Base-by-base conservation (phyloP, 37 sponge, comb jelly and placozoan species). In the Lycopodina hypogea region DNA sequence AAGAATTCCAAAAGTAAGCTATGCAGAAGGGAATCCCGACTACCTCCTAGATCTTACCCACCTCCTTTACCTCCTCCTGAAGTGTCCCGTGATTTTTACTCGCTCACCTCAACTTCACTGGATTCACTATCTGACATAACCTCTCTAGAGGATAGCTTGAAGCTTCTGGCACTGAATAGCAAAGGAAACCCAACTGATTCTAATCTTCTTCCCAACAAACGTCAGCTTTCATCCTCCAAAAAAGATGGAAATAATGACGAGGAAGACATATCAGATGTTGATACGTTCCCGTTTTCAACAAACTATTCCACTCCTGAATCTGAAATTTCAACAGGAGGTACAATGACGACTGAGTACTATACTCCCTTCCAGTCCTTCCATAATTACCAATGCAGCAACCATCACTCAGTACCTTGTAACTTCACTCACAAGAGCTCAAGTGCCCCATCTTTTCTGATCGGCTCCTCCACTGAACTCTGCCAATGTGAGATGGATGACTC, bases 361-460 rank as follows among this genome's bases (percentile, higher is more conserved):
- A 45, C 48, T 12, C 48, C 48, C 9, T 9, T 12, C 48, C 48
- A 45, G 9, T 45, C 48, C 48, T 45, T 45, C 48, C 48, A 45
- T 45, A 9, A 45, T 12, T 45, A 45, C 9, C 4, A 4, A 12
- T 45, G 48, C 9, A 12, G 48, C 48, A 9, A 45, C 8, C 48
- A 45, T 45, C 48, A 4, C 48, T 12, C 9, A 12, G 8, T 9
- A 4, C 48, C 48, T 45, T 12, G 48, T 9, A 12, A 45, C 9
- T 45, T 9, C 9, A 45, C 9, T 45, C 48, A 45, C 35, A 65
- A 4, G 7, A 30, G 34, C 2, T 65, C 66, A 2, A 65, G 66
- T 30, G 66, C 66, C 3, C 66, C 66, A 4, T 65, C 66, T 32
- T 65, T 65, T 32, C 66, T 65, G 26, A 65, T 65, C 35, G 7